Evolutionary conservation across 2,797 vertebrate species (phyloP).

Genomic region (Enteromius anoplus): DNA sequence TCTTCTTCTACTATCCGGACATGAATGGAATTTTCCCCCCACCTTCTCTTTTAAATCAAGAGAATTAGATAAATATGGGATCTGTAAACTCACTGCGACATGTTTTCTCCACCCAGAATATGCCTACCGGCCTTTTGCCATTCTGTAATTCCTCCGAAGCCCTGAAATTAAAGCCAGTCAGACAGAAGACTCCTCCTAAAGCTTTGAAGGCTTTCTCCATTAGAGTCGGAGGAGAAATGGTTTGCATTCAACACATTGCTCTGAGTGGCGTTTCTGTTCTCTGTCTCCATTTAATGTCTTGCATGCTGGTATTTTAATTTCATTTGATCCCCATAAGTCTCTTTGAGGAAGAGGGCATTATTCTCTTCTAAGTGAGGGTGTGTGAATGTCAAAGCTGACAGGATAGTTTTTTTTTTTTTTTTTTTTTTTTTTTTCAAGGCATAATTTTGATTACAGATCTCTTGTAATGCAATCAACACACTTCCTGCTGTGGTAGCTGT

Average conservation of each 20-base stretch:
- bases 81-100: conserved; percentile 66
- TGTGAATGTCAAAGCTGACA: conserved; percentile 54
- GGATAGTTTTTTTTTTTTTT: conserved; percentile 55
- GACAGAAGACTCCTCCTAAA: conserved; percentile 44
- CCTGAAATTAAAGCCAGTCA: conserved; percentile 64
- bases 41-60: conserved; percentile 63
- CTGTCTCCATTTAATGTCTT: conserved; percentile 52
- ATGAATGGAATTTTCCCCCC: conserved; percentile 51
- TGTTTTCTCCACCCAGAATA: conserved; percentile 63
- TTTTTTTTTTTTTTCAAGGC: conserved; percentile 55
- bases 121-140: conserved; percentile 59
- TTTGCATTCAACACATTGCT: conserved; percentile 70
- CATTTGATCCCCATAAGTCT: conserved; percentile 62
- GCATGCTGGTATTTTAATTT: conserved; percentile 63
- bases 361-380: conserved; percentile 51
- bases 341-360: conserved; percentile 52
- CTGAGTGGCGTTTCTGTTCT: conserved; percentile 60
- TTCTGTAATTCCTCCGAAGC: conserved; percentile 62
- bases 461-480: conserved; percentile 76
- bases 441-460: conserved; percentile 72
- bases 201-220: conserved; percentile 54
- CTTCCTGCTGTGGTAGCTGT: conserved; percentile 73
- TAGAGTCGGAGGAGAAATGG: conserved; percentile 40
- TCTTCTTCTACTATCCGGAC: conserved; percentile 69
- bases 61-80: conserved; percentile 72